Conservation (phyloP, 2,113 vertebrate genomes). For the Callipepla californica region DNA sequence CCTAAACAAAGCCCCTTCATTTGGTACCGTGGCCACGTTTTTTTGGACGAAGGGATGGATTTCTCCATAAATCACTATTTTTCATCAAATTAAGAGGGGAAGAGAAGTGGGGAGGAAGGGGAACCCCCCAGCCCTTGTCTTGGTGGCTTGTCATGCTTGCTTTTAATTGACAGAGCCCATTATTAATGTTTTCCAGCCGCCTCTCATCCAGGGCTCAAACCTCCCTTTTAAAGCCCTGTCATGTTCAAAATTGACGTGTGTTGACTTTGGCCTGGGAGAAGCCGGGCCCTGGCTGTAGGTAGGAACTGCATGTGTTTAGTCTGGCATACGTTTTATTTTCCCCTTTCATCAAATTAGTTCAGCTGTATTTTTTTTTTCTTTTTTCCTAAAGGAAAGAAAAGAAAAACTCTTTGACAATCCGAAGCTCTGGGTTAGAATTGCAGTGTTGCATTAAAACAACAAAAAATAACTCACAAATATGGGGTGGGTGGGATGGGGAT, state of each 20-base stretch:
- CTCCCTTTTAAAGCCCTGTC: constrained; percentile 73
- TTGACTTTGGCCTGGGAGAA: constrained; percentile 77
- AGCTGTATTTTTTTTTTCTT: constrained; percentile 73
- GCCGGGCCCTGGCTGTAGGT: constrained; percentile 75
- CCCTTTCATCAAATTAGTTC: constrained; percentile 81
- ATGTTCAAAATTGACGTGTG: constrained; percentile 77
- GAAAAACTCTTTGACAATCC: constrained; percentile 61
- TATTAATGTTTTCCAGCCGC: constrained; percentile 75
- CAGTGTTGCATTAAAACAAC: constrained; percentile 42
- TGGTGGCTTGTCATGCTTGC: constrained; percentile 54
- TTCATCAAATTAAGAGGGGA: neutral
- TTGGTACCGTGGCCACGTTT: neutral
- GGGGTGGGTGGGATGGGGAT: neutral
- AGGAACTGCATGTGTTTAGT: constrained; percentile 79
- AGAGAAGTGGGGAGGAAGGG: neutral
- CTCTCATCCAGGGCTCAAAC: constrained; percentile 65
- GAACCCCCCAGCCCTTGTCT: constrained; percentile 9
- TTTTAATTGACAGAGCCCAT: constrained; percentile 72
- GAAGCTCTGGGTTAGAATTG: constrained; percentile 68
- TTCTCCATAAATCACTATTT: constrained; percentile 31
- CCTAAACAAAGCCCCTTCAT: constrained; percentile 15
- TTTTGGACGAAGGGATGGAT: neutral
- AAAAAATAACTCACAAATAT: constrained; percentile 47
- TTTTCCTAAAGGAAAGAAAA: constrained; percentile 49
- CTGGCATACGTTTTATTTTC: constrained; percentile 78